A percentile compares a stretch with the other conserved stretches of the same genome.
Evolutionary conservation across 2,797 vertebrate species (phyloP).

Genomic region (Channallabes apus): DNA sequence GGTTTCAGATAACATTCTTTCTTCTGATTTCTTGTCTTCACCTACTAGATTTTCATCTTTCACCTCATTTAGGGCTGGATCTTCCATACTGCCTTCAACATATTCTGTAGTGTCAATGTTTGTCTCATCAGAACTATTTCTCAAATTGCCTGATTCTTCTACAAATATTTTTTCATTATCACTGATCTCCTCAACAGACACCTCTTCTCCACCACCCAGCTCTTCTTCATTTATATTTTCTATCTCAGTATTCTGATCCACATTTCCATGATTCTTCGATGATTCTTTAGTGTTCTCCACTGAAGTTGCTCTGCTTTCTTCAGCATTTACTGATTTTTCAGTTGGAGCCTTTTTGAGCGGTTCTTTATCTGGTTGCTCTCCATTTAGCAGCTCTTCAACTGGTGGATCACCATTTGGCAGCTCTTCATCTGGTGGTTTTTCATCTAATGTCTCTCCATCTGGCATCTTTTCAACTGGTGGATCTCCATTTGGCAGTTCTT

Average conservation of each 20-base stretch:
- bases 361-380: conserved; percentile 32
- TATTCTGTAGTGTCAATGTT: conserved; percentile 11
- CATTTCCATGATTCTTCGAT: background rate
- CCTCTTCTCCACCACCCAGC: background rate
- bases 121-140: conserved; percentile 24
- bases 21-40: conserved; percentile 32
- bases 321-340: conserved; percentile 16
- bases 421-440: conserved; percentile 43
- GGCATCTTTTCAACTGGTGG: too few species aligned
- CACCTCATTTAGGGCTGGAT: conserved; percentile 39
- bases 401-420: background rate
- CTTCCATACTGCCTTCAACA: conserved; percentile 21
- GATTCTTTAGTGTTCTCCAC: conserved; percentile 38
- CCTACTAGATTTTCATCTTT: background rate
- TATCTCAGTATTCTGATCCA: background rate
- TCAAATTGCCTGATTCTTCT: conserved; percentile 19
- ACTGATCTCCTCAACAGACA: conserved; percentile 3
- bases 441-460: conserved; percentile 32
- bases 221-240: background rate
- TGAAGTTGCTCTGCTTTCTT: conserved; percentile 47
- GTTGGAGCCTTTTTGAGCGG: conserved; percentile 46
- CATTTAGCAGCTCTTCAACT: too few species aligned
- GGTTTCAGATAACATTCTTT: background rate
- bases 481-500: background rate
- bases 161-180: conserved; percentile 34